Conservation (phyloP, 2,888 invertebrate species). For the Rhabditoides inermis region DNA sequence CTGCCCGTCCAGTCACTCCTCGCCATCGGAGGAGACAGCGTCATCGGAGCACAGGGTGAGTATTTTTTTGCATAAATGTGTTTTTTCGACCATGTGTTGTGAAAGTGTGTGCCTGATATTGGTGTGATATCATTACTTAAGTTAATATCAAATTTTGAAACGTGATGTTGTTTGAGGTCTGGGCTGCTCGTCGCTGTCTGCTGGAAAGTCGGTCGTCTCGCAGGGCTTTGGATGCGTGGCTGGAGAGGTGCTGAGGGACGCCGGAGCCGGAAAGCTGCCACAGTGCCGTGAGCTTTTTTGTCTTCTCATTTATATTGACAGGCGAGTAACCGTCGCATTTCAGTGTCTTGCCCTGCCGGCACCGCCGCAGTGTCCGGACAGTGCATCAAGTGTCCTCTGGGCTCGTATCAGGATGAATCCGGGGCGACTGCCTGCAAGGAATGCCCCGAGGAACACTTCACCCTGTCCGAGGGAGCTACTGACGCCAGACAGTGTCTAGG, state of each 20-base stretch:
- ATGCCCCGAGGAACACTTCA: conserved; percentile 81
- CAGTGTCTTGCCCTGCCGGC: conserved; percentile 91
- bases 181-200: conserved; percentile 7
- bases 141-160: too few species aligned
- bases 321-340: conserved; percentile 33
- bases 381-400: conserved; percentile 78
- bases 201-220: conserved; percentile 58
- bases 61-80: too few species aligned
- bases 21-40: too few species aligned
- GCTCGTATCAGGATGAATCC: conserved; percentile 65
- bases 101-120: too few species aligned
- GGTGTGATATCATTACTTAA: too few species aligned
- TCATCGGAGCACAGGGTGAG: too few species aligned
- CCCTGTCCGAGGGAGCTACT: conserved; percentile 72
- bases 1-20: too few species aligned
- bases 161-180: too few species aligned
- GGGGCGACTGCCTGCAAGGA: conserved; percentile 77
- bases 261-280: conserved; percentile 70
- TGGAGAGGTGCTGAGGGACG: conserved; percentile 87
- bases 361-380: conserved; percentile 82
- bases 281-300: conserved; percentile 71
- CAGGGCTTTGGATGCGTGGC: conserved; percentile 85
- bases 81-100: too few species aligned
- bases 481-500: conserved; percentile 30
- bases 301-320: neutral